Evolutionary conservation across 2,797 vertebrate genomes (phyloP).

Genomic region (Dryobates pubescens): DNA sequence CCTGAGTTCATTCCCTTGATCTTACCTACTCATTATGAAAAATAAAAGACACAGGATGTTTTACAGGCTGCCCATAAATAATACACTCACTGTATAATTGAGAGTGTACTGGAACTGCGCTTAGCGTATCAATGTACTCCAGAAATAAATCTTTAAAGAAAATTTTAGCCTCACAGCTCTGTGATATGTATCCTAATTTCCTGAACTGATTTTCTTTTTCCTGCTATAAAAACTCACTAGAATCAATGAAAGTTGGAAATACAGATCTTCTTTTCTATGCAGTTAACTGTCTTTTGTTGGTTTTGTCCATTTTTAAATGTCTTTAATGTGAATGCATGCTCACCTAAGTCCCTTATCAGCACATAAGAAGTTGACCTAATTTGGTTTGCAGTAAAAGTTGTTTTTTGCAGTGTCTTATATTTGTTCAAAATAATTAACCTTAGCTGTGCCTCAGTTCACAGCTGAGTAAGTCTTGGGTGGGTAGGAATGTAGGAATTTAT

Average conservation of each 20-base stretch:
- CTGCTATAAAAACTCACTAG: neutral
- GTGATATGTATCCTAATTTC: neutral
- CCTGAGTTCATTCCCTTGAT: neutral
- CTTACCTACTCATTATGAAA: conserved; percentile 18
- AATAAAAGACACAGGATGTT: conserved; percentile 9
- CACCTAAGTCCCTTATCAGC: neutral
- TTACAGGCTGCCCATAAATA: conserved; percentile 33
- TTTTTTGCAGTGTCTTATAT: neutral
- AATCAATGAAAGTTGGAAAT: neutral
- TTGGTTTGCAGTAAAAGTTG: neutral
- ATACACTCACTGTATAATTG: neutral
- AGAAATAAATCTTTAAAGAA: conserved; percentile 47
- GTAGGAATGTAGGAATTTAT: neutral
- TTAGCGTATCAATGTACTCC: neutral
- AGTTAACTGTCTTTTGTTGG: neutral
- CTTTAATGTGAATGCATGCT: neutral
- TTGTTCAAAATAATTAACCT: neutral
- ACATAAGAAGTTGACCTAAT: neutral
- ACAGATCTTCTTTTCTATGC: neutral
- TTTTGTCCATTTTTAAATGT: neutral
- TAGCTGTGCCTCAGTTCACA: neutral
- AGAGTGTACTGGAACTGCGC: neutral
- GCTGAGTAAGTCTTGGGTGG: neutral
- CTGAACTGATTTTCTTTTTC: neutral
- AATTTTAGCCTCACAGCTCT: neutral